Evolutionary conservation across 2,888 invertebrate species (phyloP).

Genomic region (Dynastes grantii): DNA sequence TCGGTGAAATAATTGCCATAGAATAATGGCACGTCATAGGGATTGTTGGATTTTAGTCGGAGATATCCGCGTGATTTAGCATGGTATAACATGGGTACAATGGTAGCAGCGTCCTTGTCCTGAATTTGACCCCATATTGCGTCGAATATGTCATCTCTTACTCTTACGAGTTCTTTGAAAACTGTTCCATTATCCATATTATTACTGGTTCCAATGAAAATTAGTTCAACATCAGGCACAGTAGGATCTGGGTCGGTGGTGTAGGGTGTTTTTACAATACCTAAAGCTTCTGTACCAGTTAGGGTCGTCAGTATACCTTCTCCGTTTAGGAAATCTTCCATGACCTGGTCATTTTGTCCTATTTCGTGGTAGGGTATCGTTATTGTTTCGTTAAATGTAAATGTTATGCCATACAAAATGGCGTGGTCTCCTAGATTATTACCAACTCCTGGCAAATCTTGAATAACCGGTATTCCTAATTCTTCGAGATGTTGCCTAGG

Average conservation of each 20-base stretch:
- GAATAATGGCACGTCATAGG: constrained; percentile 80
- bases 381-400: constrained; percentile 67
- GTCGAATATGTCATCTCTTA: constrained; percentile 74
- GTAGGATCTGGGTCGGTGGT: constrained; percentile 71
- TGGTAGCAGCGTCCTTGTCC: constrained; percentile 61
- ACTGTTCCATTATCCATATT: constrained; percentile 62
- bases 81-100: constrained; percentile 81
- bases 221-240: constrained; percentile 82
- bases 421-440: constrained; percentile 77
- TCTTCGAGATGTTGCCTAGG: constrained; percentile 76
- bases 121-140: constrained; percentile 75
- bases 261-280: constrained; percentile 75
- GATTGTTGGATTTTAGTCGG: constrained; percentile 79
- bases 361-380: constrained; percentile 62
- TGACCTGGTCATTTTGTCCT: constrained; percentile 66
- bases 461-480: constrained; percentile 74
- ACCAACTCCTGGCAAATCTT: constrained; percentile 79
- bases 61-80: constrained; percentile 82
- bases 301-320: constrained; percentile 73
- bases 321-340: constrained; percentile 69
- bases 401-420: constrained; percentile 72
- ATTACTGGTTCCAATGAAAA: constrained; percentile 75
- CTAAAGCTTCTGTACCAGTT: constrained; percentile 75
- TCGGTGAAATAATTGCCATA: constrained; percentile 86
- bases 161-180: constrained; percentile 71